phyloP scores from a whole-genome alignment of 2,113 vertebrate species.

The Corythornis vintsioides region DNA sequence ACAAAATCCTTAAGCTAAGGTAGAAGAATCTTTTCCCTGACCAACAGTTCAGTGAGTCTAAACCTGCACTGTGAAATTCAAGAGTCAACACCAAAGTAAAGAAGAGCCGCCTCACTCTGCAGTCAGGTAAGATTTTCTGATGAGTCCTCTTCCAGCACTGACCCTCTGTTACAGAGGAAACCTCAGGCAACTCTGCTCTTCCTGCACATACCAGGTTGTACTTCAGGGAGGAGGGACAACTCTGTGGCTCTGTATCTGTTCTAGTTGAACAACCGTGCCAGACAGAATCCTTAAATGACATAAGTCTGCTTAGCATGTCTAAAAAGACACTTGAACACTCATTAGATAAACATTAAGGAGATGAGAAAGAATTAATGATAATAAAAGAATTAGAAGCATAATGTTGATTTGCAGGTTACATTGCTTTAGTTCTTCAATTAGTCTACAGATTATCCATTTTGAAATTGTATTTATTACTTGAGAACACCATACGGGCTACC shows the following conservation, averaged over 20 bases:
- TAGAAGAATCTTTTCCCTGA: not conserved
- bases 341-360: not conserved
- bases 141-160: not conserved
- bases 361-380: not conserved
- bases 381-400: not conserved
- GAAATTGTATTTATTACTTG: constrained; percentile 68
- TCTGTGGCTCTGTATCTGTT: not conserved
- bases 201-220: not conserved
- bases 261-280: not conserved
- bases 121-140: not conserved
- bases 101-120: not conserved
- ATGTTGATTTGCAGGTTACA: constrained; percentile 4
- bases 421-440: constrained; percentile 51
- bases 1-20: constrained; percentile 4
- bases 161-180: not conserved
- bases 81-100: not conserved
- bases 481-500: constrained; percentile 66
- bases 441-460: constrained; percentile 31
- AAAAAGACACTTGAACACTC: not conserved
- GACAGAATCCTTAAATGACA: not conserved
- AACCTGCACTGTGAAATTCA: not conserved
- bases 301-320: not conserved
- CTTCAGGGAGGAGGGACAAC: not conserved
- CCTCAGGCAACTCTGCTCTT: not conserved
- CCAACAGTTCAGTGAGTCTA: not conserved